These are phyloP conservation scores for Dasysyrphus tricinctus DNA, from an alignment of 2,888 invertebrate species.

Conservation along the genomic window DNA sequence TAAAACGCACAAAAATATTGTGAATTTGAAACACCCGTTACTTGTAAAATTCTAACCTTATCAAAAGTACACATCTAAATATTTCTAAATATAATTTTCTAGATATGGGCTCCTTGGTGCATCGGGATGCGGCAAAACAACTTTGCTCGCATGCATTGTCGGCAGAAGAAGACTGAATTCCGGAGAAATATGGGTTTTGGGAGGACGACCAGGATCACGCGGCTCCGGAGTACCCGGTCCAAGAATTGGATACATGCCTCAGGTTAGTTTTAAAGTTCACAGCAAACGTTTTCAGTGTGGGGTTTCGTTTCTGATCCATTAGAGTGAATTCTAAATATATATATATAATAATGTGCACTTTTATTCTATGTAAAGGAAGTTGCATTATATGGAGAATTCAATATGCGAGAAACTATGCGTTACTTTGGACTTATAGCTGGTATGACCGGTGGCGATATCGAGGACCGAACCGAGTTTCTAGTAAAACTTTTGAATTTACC, in stretches of 20 bases:
- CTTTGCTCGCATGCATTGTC: constrained; percentile 93
- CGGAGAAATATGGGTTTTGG: constrained; percentile 93
- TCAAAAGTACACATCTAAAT: neutral
- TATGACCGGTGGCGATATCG: constrained; percentile 88
- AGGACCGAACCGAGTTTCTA: constrained; percentile 89
- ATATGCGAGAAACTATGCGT: constrained; percentile 91
- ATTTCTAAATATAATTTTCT: constrained; percentile 63
- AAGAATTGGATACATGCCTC: constrained; percentile 95
- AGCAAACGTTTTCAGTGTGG: constrained; percentile 20
- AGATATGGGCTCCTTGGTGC: constrained; percentile 95
- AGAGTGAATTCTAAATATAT: constrained; percentile 23
- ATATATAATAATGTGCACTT: neutral
- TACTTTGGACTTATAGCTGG: constrained; percentile 94
- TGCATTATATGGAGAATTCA: constrained; percentile 90
- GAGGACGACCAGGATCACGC: constrained; percentile 91
- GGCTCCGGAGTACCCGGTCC: constrained; percentile 95
- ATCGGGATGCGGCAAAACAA: constrained; percentile 96
- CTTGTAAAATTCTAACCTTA: neutral
- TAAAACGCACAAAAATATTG: neutral
- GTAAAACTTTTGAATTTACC: constrained; percentile 87
- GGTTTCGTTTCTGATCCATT: constrained; percentile 1
- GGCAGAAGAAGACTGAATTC: constrained; percentile 91
- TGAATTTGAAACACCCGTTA: neutral
- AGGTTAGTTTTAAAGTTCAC: constrained; percentile 84
- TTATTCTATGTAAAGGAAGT: constrained; percentile 85